Conservation (phyloP, 1,140 invertebrate species). For the Meloidogyne exigua region DNA sequence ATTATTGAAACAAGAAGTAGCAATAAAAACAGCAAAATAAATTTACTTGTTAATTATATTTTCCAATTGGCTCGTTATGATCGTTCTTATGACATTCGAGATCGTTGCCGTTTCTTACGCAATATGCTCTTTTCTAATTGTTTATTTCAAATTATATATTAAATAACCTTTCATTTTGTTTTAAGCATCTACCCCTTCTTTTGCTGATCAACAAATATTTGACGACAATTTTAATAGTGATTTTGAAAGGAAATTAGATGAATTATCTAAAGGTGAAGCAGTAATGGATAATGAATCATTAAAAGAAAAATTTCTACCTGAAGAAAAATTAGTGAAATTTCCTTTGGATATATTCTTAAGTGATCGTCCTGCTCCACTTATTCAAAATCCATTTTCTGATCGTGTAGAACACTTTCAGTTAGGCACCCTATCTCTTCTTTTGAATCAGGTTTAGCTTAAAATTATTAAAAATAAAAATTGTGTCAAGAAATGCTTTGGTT, state of each 20-base stretch:
- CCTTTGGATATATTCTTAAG: conserved; percentile 76
- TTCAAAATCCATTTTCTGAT: conserved; percentile 71
- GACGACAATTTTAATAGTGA: background rate
- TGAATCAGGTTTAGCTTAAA: conserved; percentile 70
- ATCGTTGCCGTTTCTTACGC: conserved; percentile 69
- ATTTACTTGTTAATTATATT: conserved; percentile 81
- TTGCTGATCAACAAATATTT: background rate
- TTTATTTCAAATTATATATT: background rate
- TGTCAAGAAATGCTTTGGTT: conserved; percentile 74
- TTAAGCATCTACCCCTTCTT: background rate
- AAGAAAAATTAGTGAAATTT: conserved; percentile 28
- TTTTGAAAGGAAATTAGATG: background rate
- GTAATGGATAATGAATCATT: background rate
- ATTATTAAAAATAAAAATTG: background rate
- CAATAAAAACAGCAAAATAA: conserved; percentile 37
- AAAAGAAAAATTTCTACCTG: background rate
- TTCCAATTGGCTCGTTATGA: conserved; percentile 95
- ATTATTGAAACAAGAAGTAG: conserved; percentile 36
- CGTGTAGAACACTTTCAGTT: conserved; percentile 80
- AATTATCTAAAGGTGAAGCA: background rate
- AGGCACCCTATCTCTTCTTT: conserved; percentile 89
- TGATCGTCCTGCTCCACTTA: conserved; percentile 84
- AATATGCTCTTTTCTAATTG: conserved; percentile 46
- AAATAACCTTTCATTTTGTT: background rate
- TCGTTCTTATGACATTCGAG: conserved; percentile 93